Percentiles rank a stretch among this genome's conserved stretches.
These are phyloP conservation scores for Drosophila sordidula DNA, from an alignment of 2,888 invertebrate genomes.

Conservation along the genomic window DNA sequence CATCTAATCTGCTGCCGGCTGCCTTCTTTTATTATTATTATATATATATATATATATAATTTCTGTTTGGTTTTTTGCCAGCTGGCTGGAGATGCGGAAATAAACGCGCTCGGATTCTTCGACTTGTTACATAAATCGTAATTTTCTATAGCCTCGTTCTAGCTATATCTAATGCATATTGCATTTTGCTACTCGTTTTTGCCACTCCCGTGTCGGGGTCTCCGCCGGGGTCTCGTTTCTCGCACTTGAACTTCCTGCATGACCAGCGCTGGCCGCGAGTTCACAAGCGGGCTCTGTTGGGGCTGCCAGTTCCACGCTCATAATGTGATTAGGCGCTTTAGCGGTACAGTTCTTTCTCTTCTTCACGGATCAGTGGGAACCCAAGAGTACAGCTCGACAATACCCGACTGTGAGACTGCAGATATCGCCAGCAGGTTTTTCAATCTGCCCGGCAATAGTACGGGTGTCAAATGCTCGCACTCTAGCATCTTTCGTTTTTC, in stretches of 20 bases:
- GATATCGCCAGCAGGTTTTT: conserved; percentile 8
- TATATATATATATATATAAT: conserved; percentile 20
- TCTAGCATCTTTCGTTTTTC: no score
- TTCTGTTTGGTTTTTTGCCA: conserved; percentile 25
- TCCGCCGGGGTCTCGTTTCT: conserved; percentile 27
- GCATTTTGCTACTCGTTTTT: conserved; percentile 73
- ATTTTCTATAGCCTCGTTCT: conserved; percentile 78
- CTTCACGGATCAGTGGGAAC: conserved; percentile 41
- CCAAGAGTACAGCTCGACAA: conserved; percentile 36
- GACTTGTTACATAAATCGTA: conserved; percentile 80
- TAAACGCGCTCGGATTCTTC: conserved; percentile 76
- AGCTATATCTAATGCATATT: conserved; percentile 76
- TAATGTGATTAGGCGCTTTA: conserved; percentile 75
- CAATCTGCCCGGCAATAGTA: background rate
- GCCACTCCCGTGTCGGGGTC: conserved; percentile 8
- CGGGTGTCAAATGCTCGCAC: no score
- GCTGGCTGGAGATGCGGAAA: conserved; percentile 70
- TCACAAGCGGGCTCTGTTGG: conserved; percentile 33
- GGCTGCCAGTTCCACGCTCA: conserved; percentile 54
- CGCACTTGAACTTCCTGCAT: conserved; percentile 78
- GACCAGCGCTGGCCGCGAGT: conserved; percentile 55
- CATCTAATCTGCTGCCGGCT: conserved; percentile 9
- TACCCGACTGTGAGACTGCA: conserved; percentile 32
- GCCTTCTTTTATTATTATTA: conserved; percentile 12
- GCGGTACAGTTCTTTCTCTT: conserved; percentile 59